Evolutionary conservation across 2,888 invertebrate genomes (phyloP).

Genomic region (Hypsopygia costalis): DNA sequence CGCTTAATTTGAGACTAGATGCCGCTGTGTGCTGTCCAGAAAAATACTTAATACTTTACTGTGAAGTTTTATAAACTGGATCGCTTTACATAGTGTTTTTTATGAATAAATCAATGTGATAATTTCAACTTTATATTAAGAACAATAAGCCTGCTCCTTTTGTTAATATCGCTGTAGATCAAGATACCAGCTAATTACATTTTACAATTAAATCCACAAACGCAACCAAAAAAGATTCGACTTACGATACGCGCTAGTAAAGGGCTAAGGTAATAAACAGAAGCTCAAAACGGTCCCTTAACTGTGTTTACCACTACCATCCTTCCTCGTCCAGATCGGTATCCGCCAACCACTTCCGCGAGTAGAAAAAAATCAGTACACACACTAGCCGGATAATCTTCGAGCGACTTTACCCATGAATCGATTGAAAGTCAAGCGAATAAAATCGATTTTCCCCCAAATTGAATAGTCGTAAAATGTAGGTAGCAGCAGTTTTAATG

Average conservation of each 20-base stretch:
- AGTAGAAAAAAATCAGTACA: constrained; percentile 49
- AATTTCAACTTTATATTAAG: too few relatives aligned
- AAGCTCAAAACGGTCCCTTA: constrained; percentile 35
- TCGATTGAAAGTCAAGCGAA: constrained; percentile 73
- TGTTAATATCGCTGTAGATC: too few relatives aligned
- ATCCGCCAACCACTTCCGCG: constrained; percentile 71
- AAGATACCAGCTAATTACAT: too few relatives aligned
- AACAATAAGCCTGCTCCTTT: too few relatives aligned
- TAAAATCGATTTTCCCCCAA: constrained; percentile 80
- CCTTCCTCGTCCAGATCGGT: constrained; percentile 45
- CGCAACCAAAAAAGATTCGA: background rate
- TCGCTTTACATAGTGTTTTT: too few relatives aligned
- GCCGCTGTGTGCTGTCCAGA: too few relatives aligned
- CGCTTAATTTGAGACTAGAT: too few relatives aligned
- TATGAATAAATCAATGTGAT: too few relatives aligned
- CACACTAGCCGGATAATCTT: constrained; percentile 32
- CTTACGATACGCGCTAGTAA: constrained; percentile 14
- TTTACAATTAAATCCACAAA: constrained; percentile 1
- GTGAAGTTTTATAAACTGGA: too few relatives aligned
- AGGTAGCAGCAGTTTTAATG: constrained; percentile 73
- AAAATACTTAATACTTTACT: too few relatives aligned
- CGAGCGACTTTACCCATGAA: constrained; percentile 64
- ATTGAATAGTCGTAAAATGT: constrained; percentile 74
- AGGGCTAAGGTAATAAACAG: constrained; percentile 33
- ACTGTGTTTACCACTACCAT: constrained; percentile 39